Evolutionary conservation across 2,888 invertebrate genomes (phyloP).

Genomic region (Sinotaia quadrata): DNA sequence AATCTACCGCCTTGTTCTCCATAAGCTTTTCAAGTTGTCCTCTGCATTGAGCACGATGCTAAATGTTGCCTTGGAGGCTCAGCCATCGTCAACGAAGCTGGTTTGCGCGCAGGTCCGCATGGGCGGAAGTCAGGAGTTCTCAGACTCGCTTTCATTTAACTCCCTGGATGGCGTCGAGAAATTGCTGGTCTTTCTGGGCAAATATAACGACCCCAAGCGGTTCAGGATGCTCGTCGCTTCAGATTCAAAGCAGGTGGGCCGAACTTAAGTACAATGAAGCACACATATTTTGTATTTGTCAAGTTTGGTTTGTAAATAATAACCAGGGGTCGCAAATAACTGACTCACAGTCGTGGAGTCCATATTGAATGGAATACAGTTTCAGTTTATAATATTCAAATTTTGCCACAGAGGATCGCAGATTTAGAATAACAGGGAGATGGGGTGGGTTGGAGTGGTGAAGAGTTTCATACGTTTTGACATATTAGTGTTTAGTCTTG

Average conservation of each 20-base stretch:
- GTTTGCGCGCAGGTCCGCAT: slow-evolving; percentile 36
- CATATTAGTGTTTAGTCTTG: no score
- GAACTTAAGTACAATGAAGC: no score
- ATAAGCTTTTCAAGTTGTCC: slow-evolving; percentile 17
- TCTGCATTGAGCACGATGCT: neutral
- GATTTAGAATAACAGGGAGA: no score
- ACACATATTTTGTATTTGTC: no score
- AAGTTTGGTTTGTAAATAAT: no score
- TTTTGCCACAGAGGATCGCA: no score
- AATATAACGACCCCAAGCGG: slow-evolving; percentile 14
- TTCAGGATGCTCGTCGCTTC: slow-evolving; percentile 33
- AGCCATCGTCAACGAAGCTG: slow-evolving; percentile 14
- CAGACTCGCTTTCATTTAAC: slow-evolving; percentile 29
- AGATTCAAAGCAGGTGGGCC: slow-evolving; percentile 28
- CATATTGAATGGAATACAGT: no score
- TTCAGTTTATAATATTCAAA: no score
- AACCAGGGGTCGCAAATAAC: no score
- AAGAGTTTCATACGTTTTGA: no score
- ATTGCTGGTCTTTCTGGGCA: slow-evolving; percentile 26
- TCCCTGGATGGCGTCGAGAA: slow-evolving; percentile 5
- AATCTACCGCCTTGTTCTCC: slow-evolving; percentile 17
- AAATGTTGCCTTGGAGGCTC: neutral
- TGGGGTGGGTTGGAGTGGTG: no score
- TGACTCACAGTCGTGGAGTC: no score
- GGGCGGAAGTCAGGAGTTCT: slow-evolving; percentile 28